A percentile compares a stretch with the other conserved stretches of the same genome.
Conservation (phyloP, 1,140 invertebrate genomes). For the Melanaphis sacchari region DNA sequence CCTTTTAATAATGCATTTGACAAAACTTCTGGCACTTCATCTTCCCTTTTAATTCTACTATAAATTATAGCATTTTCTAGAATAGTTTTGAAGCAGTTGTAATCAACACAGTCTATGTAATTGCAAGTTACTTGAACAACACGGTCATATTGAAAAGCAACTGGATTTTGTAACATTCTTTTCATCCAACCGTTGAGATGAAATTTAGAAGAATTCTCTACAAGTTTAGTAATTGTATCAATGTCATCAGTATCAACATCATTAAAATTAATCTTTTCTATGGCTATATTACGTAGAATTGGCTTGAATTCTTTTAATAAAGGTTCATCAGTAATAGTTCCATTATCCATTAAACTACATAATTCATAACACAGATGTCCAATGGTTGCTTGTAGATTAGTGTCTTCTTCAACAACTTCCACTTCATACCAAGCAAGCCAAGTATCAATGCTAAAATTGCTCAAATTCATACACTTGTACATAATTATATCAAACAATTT, state of each 20-base stretch:
- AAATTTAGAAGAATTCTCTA: not conserved
- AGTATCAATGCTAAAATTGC: conserved; percentile 31
- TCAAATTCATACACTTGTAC: conserved; percentile 24
- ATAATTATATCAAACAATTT: not conserved
- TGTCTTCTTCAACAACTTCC: conserved; percentile 8
- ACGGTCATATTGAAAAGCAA: not conserved
- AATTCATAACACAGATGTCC: conserved; percentile 45
- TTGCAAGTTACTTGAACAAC: not conserved
- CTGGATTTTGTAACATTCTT: conserved; percentile 4
- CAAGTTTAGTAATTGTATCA: not conserved
- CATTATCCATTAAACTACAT: conserved; percentile 18
- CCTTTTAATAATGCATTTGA: not conserved
- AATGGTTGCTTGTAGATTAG: conserved; percentile 20
- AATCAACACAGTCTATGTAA: not conserved
- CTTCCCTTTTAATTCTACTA: not conserved
- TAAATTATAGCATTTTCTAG: not conserved
- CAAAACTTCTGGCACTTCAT: not conserved
- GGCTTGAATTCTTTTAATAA: not conserved
- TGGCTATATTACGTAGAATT: conserved; percentile 5
- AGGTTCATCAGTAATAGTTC: not conserved
- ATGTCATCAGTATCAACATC: not conserved
- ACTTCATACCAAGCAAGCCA: conserved; percentile 48
- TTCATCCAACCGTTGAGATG: conserved; percentile 20
- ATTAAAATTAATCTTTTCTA: conserved; percentile 44
- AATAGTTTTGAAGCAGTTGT: not conserved